Evolutionary conservation across 1,140 invertebrate genomes (phyloP).

Genomic region (Frieseomelitta varia): DNA sequence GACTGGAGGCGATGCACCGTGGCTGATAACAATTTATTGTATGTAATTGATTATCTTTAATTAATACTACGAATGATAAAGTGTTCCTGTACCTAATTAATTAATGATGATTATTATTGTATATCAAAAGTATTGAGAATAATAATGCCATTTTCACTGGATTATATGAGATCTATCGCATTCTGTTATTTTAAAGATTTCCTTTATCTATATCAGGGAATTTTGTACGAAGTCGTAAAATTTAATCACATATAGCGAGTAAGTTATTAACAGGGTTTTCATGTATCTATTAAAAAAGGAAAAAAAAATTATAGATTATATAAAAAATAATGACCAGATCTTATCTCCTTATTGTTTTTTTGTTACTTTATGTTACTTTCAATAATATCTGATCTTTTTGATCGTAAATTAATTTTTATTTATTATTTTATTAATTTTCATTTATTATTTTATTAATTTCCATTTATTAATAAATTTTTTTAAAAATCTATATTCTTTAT

Average conservation of each 20-base stretch:
- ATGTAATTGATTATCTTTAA: slow-evolving; percentile 71
- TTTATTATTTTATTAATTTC: too few relatives aligned
- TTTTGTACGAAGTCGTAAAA: slow-evolving; percentile 4
- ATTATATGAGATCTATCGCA: slow-evolving; percentile 55
- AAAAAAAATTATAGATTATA: background rate
- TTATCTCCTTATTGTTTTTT: background rate
- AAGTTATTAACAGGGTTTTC: background rate
- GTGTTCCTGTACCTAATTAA: slow-evolving; percentile 81
- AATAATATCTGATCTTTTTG: background rate
- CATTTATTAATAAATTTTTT: too few relatives aligned
- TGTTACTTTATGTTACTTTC: background rate
- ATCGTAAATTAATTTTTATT: background rate
- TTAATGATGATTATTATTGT: slow-evolving; percentile 79
- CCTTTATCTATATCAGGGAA: slow-evolving; percentile 10
- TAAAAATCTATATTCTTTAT: background rate
- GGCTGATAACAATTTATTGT: slow-evolving; percentile 56
- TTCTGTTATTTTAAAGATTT: slow-evolving; percentile 29
- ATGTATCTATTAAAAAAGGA: background rate
- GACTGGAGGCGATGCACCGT: slow-evolving; percentile 37
- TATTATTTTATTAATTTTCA: too few relatives aligned
- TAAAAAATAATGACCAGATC: background rate
- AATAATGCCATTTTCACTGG: slow-evolving; percentile 81
- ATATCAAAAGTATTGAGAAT: slow-evolving; percentile 80
- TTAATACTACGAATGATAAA: slow-evolving; percentile 77
- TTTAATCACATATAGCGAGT: background rate